Conservation (phyloP, 2,797 vertebrate species). For the Gymnoscopelus braueri region DNA sequence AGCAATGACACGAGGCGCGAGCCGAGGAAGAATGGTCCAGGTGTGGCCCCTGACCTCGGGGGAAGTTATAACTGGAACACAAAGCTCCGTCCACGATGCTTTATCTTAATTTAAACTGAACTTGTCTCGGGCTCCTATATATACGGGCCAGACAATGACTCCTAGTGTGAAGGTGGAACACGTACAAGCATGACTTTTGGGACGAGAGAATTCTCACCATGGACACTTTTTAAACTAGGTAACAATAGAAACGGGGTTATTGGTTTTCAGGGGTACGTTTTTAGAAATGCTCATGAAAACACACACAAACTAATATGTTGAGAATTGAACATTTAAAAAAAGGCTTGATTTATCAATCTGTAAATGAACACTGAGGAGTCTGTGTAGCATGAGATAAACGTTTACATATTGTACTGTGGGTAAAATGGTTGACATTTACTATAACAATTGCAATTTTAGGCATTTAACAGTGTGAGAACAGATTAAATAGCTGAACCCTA, state of each 20-base stretch:
- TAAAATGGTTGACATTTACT: conserved; percentile 6
- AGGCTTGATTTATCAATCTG: too few species aligned
- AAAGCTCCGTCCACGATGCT: conserved; percentile 59
- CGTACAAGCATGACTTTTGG: conserved; percentile 8
- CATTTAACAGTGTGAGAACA: too few species aligned
- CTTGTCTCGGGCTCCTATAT: conserved; percentile 41
- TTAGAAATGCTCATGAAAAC: neutral
- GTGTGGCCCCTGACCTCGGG: conserved; percentile 69
- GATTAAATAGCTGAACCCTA: too few species aligned
- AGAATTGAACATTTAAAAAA: too few species aligned
- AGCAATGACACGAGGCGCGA: conserved; percentile 66
- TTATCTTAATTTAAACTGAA: conserved; percentile 77
- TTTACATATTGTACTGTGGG: conserved; percentile 5
- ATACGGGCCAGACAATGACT: conserved; percentile 42
- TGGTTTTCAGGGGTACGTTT: neutral
- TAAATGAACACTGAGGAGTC: too few species aligned
- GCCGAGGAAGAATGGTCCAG: conserved; percentile 78
- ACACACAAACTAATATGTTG: too few species aligned
- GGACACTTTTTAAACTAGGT: neutral
- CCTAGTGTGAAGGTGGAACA: conserved; percentile 51
- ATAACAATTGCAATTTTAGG: too few species aligned
- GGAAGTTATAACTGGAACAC: conserved; percentile 73
- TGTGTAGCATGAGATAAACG: too few species aligned
- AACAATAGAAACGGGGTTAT: conserved; percentile 51
- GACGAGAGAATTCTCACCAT: conserved; percentile 3